Evolutionary conservation across 1,140 invertebrate genomes (phyloP), one percentile per base, ranked within the genome.

Genomic region (Oryzaephilus surinamensis): DNA sequence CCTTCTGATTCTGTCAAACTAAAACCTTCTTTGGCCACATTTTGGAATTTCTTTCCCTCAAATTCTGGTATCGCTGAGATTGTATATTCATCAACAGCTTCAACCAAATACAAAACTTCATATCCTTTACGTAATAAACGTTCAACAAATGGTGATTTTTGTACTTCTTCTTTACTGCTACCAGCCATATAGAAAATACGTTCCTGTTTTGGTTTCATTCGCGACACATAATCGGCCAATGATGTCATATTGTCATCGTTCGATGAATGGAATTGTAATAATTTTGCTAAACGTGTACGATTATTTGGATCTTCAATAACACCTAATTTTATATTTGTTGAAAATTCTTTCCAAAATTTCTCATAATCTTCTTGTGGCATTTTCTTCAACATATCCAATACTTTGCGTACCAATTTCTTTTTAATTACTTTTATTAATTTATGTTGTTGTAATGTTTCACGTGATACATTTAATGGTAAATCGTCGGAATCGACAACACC

Each of bases 401-500:
- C 89, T 64, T 99, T 99, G 26, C 96, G 76, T 2, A 99, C 84
- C 16, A 99, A 69, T 61, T 99, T 99, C 71, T 99, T 99, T 69
- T 96, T 97, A 55, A 99, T 99, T 24, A 87, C 58, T 67, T 99
- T 99, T 41, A 99, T 85, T 0, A 99, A 76, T 64, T 99, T 99
- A 67, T 97, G 92, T 62, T 99, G 97, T 63, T 99, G 97, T 0
- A 99, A 72, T 20, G 88, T 98, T 70, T 99, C 97, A 50, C 97
- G 79, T 1, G 91, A 96, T 10, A 99, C 96, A 65, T 99, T 99
- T 33, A 99, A 68, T 3, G 97, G 97, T 38, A 99, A 69, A 71
- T 99, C 97, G 66, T 99, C 97, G n/a, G 91, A 96, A 65, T 99
- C 97, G 16, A 99, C 96, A 43, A 99, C 84, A 54, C 97, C 97